Evolutionary conservation across 2,797 vertebrate species (phyloP).

Genomic region (Serranus cabrilla): DNA sequence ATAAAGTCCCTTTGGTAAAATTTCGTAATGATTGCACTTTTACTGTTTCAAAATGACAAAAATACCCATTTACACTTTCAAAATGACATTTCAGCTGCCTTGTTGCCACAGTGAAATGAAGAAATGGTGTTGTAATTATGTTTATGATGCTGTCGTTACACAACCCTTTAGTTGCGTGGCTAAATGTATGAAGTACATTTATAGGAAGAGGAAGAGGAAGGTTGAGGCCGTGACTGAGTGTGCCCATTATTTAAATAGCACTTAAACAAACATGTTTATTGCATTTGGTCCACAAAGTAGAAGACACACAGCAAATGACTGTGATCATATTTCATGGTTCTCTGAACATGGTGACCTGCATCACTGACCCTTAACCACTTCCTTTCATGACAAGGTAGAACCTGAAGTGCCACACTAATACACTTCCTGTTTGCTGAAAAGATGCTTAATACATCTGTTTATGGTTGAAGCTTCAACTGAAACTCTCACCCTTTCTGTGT

Average conservation of each 20-base stretch:
- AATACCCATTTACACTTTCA: constrained; percentile 10
- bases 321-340: not conserved
- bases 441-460: constrained; percentile 7
- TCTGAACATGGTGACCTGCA: not conserved
- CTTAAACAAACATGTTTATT: not conserved
- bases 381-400: constrained; percentile 20
- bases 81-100: constrained; percentile 6
- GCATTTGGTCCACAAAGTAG: not conserved
- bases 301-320: not conserved
- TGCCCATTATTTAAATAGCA: not conserved
- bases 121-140: constrained; percentile 28
- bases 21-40: not conserved
- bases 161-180: not conserved
- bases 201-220: constrained; percentile 11
- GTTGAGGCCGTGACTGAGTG: no score
- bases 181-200: not conserved
- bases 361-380: constrained; percentile 56
- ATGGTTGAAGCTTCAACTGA: constrained; percentile 28
- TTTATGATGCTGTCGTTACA: constrained; percentile 18
- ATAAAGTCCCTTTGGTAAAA: not conserved
- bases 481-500: constrained; percentile 33
- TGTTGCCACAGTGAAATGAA: constrained; percentile 12
- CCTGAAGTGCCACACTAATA: not conserved
- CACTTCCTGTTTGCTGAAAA: constrained; percentile 51
- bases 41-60: constrained; percentile 31